Evolutionary conservation across 92 coral and sea anemone species (phyloP), one percentile per base, ranked within the genome.

Genomic region (Ricordea florida): DNA sequence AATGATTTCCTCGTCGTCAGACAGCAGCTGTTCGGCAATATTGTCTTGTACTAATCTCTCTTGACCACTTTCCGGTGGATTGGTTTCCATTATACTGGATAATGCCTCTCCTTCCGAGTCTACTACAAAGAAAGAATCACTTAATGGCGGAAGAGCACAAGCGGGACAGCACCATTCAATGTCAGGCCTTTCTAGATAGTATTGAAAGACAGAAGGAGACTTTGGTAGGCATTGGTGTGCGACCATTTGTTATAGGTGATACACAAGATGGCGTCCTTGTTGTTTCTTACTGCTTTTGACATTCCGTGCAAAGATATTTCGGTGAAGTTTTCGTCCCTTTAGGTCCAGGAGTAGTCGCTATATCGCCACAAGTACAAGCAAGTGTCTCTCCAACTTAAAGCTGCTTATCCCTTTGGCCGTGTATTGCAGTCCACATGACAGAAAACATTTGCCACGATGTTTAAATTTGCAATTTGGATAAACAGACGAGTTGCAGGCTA

Each of bases 241-340:
- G 62, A 68, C 85, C 85, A 80, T 20, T 11, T 56, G 13, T 69
- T 33, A 55, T 79, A 80, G 5, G 10, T 17, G 4, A 69, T 20
- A 69, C 79, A 77, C 63, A 75, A 61, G 16, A 75, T 75, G 82
- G 82, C 82, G 74, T 75, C 82, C 53, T 75, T 72, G 74, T 75
- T 75, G 50, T 75, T 75, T 7, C 35, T 20, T 2, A 75, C 82
- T 34, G 16, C 57, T 46, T 75, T 15, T 62, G 26, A 33, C 82
- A 75, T 30, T 75, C 82, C 16, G 26, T 40, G 37, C 82, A 75
- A 10, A 73, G 82, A 32, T 61, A 71, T 31, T 62, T 75, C 14
- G 60, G 56, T 13, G 13, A 35, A 42, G 68, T 14, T 36, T 34
- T 57, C 41, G 65, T 76, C 35, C 40, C 18, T 41, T 26, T 67